Percentiles rank a stretch among this genome's conserved stretches.
These are phyloP conservation scores for Nycticorax nycticorax DNA, from an alignment of 2,113 vertebrate species.

Conservation along the genomic window DNA sequence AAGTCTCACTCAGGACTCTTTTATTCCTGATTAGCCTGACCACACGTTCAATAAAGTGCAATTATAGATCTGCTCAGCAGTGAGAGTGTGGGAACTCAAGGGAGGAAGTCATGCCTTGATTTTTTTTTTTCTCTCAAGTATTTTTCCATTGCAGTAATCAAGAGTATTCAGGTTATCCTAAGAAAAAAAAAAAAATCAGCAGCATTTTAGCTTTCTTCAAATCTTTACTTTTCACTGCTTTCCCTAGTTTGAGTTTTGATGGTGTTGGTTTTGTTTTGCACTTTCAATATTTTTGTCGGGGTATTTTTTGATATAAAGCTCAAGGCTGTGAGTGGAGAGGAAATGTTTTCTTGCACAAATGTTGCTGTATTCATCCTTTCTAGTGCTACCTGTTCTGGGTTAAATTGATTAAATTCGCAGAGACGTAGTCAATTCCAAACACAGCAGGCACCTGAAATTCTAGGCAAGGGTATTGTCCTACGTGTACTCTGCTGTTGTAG, in stretches of 20 bases:
- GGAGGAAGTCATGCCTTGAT: background rate
- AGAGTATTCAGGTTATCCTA: background rate
- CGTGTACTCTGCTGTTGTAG: conserved; percentile 31
- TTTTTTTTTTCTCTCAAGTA: background rate
- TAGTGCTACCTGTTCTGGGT: conserved; percentile 11
- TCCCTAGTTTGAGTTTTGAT: background rate
- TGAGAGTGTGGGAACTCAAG: background rate
- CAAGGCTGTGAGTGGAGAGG: conserved; percentile 1
- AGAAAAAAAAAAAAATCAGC: background rate
- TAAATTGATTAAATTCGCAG: conserved; percentile 68
- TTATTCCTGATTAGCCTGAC: conserved; percentile 55
- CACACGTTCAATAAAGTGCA: conserved; percentile 31
- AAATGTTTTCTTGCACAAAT: background rate
- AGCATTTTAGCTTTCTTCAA: background rate
- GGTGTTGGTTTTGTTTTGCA: background rate
- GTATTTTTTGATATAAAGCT: background rate
- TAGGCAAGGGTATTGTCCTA: background rate
- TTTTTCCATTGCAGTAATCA: conserved; percentile 15
- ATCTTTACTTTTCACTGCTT: background rate
- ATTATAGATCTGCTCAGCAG: conserved; percentile 26
- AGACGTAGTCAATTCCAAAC: conserved; percentile 66
- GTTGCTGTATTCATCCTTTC: background rate
- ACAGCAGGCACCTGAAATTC: conserved; percentile 41
- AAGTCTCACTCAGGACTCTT: conserved; percentile 50
- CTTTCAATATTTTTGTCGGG: background rate